phyloP scores from a whole-genome alignment of 2,113 vertebrate species.

The Halichoerus grypus region DNA sequence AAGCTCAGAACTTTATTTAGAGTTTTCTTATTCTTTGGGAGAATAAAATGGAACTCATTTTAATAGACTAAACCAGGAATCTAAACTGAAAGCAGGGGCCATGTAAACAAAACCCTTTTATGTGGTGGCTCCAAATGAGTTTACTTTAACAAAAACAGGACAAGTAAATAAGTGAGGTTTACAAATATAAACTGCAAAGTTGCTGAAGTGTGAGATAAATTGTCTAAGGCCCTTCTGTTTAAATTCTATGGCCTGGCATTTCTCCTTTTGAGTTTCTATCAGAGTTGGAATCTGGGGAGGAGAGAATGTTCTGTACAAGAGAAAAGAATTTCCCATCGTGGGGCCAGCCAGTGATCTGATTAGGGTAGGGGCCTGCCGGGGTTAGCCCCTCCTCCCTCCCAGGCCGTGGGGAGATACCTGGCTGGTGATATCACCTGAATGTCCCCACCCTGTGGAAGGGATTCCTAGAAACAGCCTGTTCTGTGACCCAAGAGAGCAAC shows the following conservation, averaged over 20 bases:
- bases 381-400: no score
- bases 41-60: slow-evolving; percentile 70
- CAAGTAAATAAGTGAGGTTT: slow-evolving; percentile 84
- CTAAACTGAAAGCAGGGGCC: slow-evolving; percentile 82
- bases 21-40: slow-evolving; percentile 72
- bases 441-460: background rate
- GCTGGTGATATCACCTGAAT: background rate
- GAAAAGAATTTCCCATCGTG: slow-evolving; percentile 59
- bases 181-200: slow-evolving; percentile 82
- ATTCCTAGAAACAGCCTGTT: background rate
- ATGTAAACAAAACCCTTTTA: slow-evolving; percentile 81
- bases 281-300: slow-evolving; percentile 42
- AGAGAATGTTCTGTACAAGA: slow-evolving; percentile 66
- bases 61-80: slow-evolving; percentile 80
- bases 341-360: slow-evolving; percentile 35
- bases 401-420: background rate
- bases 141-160: slow-evolving; percentile 83
- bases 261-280: slow-evolving; percentile 54
- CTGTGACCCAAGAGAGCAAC: background rate
- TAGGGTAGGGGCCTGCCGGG: background rate
- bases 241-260: slow-evolving; percentile 71
- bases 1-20: slow-evolving; percentile 69
- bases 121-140: slow-evolving; percentile 82
- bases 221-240: slow-evolving; percentile 79
- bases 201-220: slow-evolving; percentile 83